These are phyloP conservation scores for Pteropus rufus DNA, from an alignment of 2,797 vertebrate species.

Conservation along the genomic window DNA sequence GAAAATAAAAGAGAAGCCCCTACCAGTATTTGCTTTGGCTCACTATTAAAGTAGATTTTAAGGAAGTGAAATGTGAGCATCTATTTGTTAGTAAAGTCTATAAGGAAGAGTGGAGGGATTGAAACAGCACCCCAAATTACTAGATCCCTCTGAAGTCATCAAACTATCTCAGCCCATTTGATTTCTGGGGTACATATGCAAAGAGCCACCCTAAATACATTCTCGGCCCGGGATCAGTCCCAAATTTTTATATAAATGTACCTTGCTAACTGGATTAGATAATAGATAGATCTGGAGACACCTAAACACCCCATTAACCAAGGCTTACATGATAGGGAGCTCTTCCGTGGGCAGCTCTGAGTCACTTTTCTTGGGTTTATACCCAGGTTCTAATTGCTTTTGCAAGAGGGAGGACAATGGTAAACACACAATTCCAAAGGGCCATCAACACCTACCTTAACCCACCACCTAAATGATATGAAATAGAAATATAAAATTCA, in stretches of 20 bases:
- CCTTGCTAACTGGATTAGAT: not conserved
- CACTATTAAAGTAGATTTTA: not conserved
- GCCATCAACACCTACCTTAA: not conserved
- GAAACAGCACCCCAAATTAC: not conserved
- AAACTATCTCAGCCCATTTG: not conserved
- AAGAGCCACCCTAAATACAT: not conserved
- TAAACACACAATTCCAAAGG: not conserved
- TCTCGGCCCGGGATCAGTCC: not conserved
- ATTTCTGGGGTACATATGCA: not conserved
- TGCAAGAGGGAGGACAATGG: not conserved
- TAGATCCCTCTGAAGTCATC: not conserved
- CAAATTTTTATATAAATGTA: not conserved
- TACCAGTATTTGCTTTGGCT: not conserved
- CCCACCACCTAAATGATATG: not conserved
- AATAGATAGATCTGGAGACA: not conserved
- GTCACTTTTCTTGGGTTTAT: not conserved
- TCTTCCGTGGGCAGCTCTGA: not conserved
- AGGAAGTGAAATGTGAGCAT: not conserved
- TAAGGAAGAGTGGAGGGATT: not conserved
- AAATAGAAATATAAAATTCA: not conserved
- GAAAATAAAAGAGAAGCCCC: not conserved
- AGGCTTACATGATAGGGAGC: not conserved
- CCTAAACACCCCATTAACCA: not conserved
- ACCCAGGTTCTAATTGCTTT: not conserved
- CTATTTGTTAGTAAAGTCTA: not conserved